phyloP scores from a whole-genome alignment of 2,888 invertebrate species.

The Ecdyonurus torrentis region DNA sequence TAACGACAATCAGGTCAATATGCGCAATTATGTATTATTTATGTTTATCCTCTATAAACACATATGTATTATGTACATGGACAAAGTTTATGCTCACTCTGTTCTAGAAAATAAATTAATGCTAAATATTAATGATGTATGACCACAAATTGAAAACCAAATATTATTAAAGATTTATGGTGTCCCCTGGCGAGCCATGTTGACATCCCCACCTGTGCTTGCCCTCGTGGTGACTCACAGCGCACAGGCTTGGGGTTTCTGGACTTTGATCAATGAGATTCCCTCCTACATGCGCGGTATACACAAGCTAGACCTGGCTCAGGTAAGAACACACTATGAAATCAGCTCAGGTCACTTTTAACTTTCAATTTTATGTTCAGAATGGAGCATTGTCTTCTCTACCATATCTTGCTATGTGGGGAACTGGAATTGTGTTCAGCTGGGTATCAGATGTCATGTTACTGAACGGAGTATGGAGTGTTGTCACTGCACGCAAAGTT shows the following conservation, averaged over 20 bases:
- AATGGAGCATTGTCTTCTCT: slow-evolving; percentile 38
- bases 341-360: too few species aligned
- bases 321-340: too few species aligned
- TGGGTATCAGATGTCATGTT: slow-evolving; percentile 43
- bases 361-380: too few species aligned
- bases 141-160: too few species aligned
- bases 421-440: slow-evolving; percentile 52
- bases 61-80: too few species aligned
- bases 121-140: too few species aligned
- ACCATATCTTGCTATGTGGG: slow-evolving; percentile 56
- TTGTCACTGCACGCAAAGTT: slow-evolving; percentile 1
- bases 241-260: slow-evolving; percentile 66
- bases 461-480: slow-evolving; percentile 18
- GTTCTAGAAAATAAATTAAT: too few species aligned
- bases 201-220: slow-evolving; percentile 49
- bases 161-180: slow-evolving; percentile 28
- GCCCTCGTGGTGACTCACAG: slow-evolving; percentile 53
- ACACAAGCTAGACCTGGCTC: slow-evolving; percentile 49
- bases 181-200: slow-evolving; percentile 59
- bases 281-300: slow-evolving; percentile 63
- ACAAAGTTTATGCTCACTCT: too few species aligned
- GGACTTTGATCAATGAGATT: slow-evolving; percentile 65
- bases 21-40: too few species aligned
- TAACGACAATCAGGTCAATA: too few species aligned
- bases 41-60: too few species aligned